Percentiles rank a stretch among this genome's conserved stretches.
Conservation (phyloP, 2,888 invertebrate species). For the Sinotaia quadrata region DNA sequence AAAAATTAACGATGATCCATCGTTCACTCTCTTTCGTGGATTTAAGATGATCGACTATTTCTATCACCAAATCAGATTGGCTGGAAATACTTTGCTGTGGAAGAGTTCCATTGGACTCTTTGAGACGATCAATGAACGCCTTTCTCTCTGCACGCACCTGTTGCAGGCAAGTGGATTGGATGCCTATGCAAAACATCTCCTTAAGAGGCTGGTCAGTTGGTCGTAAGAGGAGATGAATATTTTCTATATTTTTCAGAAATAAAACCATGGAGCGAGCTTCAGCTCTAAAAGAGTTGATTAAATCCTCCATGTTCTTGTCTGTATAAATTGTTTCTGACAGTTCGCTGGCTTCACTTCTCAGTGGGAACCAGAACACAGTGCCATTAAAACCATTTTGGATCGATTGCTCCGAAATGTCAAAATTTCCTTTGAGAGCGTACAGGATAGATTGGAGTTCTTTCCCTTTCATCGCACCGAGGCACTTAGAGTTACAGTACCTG, state of each 20-base stretch:
- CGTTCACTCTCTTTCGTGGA: neutral
- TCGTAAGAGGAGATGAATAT: neutral
- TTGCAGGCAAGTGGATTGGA: neutral
- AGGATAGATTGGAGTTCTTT: slow-evolving; percentile 34
- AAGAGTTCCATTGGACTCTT: neutral
- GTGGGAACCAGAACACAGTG: slow-evolving; percentile 66
- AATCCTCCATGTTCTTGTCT: slow-evolving; percentile 45
- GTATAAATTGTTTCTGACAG: slow-evolving; percentile 54
- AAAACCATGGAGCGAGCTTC: slow-evolving; percentile 59
- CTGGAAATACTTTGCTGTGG: neutral
- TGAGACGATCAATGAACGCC: neutral
- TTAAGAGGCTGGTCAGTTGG: neutral
- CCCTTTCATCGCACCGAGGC: slow-evolving; percentile 4
- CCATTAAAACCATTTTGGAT: slow-evolving; percentile 51
- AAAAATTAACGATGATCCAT: neutral
- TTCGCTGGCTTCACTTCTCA: slow-evolving; percentile 50
- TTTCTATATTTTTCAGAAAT: slow-evolving; percentile 57
- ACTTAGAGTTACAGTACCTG: slow-evolving; percentile 7
- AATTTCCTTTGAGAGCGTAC: slow-evolving; percentile 47
- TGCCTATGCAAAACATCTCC: neutral
- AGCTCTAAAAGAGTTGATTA: slow-evolving; percentile 52
- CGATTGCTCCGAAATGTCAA: slow-evolving; percentile 42
- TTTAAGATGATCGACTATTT: neutral
- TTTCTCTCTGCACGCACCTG: neutral
- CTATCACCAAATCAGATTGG: neutral